Percentiles rank a stretch among this genome's conserved stretches.
These are phyloP conservation scores for Turritopsis rubra DNA, from an alignment of 30 jellyfish, hydroid and myxozoan species.

Conservation along the genomic window DNA sequence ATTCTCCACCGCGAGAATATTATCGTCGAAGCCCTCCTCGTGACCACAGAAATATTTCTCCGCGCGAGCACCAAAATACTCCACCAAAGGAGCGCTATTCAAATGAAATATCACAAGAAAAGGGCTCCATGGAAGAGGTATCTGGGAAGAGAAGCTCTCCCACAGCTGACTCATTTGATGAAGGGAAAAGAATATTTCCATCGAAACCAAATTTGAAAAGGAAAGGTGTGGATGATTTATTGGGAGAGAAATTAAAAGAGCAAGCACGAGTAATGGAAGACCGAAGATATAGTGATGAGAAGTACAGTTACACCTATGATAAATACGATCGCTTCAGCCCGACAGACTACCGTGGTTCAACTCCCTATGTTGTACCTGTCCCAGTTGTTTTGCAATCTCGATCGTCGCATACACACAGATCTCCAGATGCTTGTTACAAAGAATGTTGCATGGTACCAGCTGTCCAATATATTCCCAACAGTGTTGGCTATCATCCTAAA, in stretches of 20 bases:
- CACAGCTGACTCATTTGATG: not conserved
- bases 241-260: slow-evolving; percentile 22
- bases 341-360: not conserved
- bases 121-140: not conserved
- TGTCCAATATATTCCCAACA: slow-evolving; percentile 2
- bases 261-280: slow-evolving; percentile 19
- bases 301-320: not conserved
- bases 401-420: not conserved
- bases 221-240: slow-evolving; percentile 36
- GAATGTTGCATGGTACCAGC: slow-evolving; percentile 36
- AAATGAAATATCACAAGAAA: not conserved
- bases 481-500: not conserved
- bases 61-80: slow-evolving; percentile 11
- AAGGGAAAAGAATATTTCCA: not conserved
- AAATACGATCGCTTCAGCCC: slow-evolving; percentile 1
- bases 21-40: slow-evolving; percentile 15
- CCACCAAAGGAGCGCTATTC: not conserved
- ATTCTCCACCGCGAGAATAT: slow-evolving; percentile 15
- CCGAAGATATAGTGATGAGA: slow-evolving; percentile 1
- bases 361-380: slow-evolving; percentile 30
- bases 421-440: slow-evolving; percentile 11
- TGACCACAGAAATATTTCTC: not conserved
- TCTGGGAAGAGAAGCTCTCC: not conserved
- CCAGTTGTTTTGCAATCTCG: slow-evolving; percentile 22
- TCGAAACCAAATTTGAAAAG: slow-evolving; percentile 2